These are phyloP conservation scores for Auanema sp. DNA, from an alignment of 2,888 invertebrate species.

Conservation along the genomic window DNA sequence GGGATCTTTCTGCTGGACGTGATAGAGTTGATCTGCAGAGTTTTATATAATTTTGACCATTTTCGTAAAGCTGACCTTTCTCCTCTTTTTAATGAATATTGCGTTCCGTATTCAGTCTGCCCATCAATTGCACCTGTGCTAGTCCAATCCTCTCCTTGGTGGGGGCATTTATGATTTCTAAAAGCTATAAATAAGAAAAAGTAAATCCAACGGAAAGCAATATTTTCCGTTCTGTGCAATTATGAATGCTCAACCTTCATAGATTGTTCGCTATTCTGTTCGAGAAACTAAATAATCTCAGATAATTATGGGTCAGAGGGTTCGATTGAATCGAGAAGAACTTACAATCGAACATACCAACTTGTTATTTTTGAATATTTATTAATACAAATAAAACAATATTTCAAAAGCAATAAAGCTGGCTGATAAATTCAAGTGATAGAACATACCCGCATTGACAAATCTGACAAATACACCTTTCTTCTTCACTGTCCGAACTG, in stretches of 20 bases:
- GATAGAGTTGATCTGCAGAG: background rate
- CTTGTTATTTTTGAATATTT: background rate
- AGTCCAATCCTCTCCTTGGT: conserved; percentile 39
- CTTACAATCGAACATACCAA: background rate
- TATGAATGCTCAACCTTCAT: too few species aligned
- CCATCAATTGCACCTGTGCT: conserved; percentile 37
- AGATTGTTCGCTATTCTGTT: background rate
- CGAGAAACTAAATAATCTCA: background rate
- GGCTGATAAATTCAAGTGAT: too few species aligned
- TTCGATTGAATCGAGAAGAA: background rate
- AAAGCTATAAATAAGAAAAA: conserved; percentile 3
- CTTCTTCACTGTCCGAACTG: conserved; percentile 10
- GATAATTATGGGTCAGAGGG: background rate
- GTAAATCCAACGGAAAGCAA: too few species aligned
- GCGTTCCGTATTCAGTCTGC: conserved; percentile 34
- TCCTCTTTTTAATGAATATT: conserved; percentile 30
- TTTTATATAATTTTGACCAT: background rate
- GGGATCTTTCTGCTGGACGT: background rate
- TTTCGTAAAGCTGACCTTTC: conserved; percentile 18
- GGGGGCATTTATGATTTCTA: conserved; percentile 42
- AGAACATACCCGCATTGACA: conserved; percentile 40
- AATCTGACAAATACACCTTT: conserved; percentile 45
- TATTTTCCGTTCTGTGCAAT: too few species aligned
- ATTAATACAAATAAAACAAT: background rate
- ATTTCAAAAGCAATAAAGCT: background rate